Evolutionary conservation across 2,797 vertebrate species (phyloP).

Genomic region (Peromyscus melanophrys): DNA sequence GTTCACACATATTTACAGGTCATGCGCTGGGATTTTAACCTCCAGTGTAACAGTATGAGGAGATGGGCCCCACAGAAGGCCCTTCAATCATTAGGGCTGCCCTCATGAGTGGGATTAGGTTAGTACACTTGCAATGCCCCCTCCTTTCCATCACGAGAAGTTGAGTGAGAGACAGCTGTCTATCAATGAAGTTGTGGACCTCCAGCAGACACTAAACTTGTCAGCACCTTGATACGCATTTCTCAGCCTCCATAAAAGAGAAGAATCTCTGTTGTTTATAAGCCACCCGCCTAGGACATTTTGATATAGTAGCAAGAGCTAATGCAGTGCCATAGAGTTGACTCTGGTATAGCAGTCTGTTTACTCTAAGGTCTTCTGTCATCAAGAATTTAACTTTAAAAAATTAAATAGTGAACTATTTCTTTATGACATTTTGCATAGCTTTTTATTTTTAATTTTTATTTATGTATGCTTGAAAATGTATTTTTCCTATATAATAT

Average conservation of each 20-base stretch:
- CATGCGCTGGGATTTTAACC: background rate
- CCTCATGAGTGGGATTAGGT: background rate
- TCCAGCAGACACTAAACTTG: background rate
- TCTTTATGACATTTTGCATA: background rate
- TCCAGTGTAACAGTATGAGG: background rate
- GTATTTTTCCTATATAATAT: background rate
- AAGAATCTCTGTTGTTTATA: background rate
- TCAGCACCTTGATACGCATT: background rate
- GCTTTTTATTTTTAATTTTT: background rate
- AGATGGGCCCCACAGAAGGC: background rate
- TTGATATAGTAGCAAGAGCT: background rate
- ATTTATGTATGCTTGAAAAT: background rate
- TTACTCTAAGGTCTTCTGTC: constrained; percentile 10
- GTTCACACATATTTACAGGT: background rate
- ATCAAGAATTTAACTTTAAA: constrained; percentile 21
- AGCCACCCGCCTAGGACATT: background rate
- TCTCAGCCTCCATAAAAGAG: background rate
- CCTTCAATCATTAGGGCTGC: background rate
- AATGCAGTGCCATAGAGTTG: background rate
- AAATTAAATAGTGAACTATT: background rate
- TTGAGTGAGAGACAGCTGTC: background rate
- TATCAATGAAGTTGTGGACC: background rate
- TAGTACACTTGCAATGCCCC: background rate
- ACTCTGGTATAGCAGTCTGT: background rate
- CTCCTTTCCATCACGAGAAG: background rate